phyloP scores from a whole-genome alignment of 37 sponge, comb jelly and placozoan genomes.

The Cladorhizidae sp. region DNA sequence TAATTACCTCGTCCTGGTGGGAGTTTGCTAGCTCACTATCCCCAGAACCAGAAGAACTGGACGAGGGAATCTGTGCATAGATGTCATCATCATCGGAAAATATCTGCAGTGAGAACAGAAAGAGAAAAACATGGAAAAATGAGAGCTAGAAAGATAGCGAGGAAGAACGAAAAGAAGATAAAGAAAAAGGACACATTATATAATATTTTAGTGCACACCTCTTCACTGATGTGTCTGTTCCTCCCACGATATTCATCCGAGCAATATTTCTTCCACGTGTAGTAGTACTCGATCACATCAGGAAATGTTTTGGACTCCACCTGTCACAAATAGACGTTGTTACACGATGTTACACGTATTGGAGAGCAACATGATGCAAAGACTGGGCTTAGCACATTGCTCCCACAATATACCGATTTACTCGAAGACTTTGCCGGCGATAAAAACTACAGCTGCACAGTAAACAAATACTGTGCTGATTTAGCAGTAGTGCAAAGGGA shows the following conservation, averaged over 20 bases:
- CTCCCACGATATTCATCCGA: constrained; percentile 83
- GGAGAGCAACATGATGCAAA: no score
- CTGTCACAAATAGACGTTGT: background rate
- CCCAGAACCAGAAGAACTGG: constrained; percentile 37
- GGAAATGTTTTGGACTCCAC: constrained; percentile 50
- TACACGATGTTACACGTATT: no score
- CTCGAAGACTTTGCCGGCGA: no score
- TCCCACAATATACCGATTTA: no score
- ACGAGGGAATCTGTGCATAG: constrained; percentile 24
- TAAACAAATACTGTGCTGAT: no score
- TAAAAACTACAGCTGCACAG: no score
- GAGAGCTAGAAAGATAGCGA: background rate
- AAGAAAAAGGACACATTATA: background rate
- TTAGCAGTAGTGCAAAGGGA: no score
- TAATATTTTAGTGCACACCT: constrained; percentile 23
- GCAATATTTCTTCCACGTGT: constrained; percentile 89
- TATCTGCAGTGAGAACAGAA: constrained; percentile 22
- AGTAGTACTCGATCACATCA: constrained; percentile 85
- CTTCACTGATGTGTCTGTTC: constrained; percentile 77
- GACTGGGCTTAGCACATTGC: no score
- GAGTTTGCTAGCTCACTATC: constrained; percentile 15
- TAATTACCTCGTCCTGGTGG: constrained; percentile 3
- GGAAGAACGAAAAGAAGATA: background rate
- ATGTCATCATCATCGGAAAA: constrained; percentile 42
- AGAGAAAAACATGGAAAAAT: background rate